Conservation (phyloP, 2,113 vertebrate genomes). For the Sprattus sprattus region DNA sequence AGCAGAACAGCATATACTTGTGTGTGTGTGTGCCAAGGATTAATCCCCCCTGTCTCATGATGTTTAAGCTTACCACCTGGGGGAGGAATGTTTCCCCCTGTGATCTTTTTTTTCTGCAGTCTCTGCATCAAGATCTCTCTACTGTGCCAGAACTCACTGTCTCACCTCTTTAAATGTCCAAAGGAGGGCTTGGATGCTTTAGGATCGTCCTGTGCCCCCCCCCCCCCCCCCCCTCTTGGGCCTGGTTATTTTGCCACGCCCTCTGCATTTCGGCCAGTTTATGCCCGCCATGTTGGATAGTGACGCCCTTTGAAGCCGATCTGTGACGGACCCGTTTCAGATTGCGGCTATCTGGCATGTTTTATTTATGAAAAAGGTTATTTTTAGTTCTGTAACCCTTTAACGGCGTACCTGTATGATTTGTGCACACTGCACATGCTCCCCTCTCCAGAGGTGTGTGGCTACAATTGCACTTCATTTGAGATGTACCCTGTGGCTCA, state of each 20-base stretch:
- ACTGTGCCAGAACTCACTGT: not conserved
- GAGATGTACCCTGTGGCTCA: conserved; percentile 16
- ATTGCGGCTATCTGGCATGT: not conserved
- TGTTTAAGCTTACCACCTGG: not conserved
- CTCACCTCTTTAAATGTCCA: not conserved
- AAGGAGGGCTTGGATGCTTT: not conserved
- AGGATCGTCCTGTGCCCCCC: not conserved
- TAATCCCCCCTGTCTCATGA: not conserved
- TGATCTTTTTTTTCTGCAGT: not conserved
- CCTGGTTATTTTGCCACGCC: not conserved
- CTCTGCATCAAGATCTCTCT: not conserved
- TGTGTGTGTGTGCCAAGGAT: not conserved
- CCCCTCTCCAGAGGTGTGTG: not conserved
- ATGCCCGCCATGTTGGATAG: not conserved
- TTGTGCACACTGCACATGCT: conserved; percentile 7
- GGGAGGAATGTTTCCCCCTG: not conserved
- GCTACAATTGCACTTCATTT: conserved; percentile 15
- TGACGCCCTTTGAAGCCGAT: not conserved
- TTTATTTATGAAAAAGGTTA: not conserved
- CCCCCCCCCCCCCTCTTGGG: too few relatives aligned
- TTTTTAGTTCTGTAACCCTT: not conserved
- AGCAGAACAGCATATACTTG: not conserved
- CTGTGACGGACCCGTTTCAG: not conserved
- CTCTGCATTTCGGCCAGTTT: not conserved
- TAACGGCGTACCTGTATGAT: not conserved